Evolutionary conservation across 2,888 invertebrate species (phyloP).

Genomic region (Ophion obscuratus): DNA sequence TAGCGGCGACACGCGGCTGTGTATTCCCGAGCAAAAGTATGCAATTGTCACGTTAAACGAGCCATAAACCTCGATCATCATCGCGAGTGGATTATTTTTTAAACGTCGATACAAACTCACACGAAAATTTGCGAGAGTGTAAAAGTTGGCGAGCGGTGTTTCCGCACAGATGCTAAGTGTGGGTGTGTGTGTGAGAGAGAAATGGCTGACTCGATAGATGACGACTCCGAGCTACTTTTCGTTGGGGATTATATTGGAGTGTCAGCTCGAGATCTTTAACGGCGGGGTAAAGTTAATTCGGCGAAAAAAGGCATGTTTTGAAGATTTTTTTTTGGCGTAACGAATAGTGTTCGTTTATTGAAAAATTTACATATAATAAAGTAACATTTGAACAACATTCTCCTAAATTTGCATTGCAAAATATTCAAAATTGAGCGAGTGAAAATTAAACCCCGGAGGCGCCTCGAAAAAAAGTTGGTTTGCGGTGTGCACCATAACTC

Average conservation of each 20-base stretch:
- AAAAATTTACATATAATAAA: too few relatives aligned
- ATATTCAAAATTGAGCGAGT: too few relatives aligned
- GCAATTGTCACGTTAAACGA: slow-evolving; percentile 68
- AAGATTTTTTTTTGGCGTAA: too few relatives aligned
- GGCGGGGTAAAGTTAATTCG: too few relatives aligned
- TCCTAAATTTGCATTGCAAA: too few relatives aligned
- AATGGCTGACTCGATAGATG: slow-evolving; percentile 27
- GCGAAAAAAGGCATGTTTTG: too few relatives aligned
- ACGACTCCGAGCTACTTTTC: slow-evolving; percentile 48
- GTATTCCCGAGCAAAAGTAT: slow-evolving; percentile 60
- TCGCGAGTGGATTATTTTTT: slow-evolving; percentile 67
- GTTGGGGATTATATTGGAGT: slow-evolving; percentile 65
- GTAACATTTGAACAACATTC: too few relatives aligned
- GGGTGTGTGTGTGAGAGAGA: background rate
- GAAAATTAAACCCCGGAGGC: too few relatives aligned
- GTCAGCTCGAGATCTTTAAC: slow-evolving; percentile 60
- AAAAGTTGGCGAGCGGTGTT: slow-evolving; percentile 20
- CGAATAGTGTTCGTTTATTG: too few relatives aligned
- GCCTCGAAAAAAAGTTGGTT: too few relatives aligned
- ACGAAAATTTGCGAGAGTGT: slow-evolving; percentile 21
- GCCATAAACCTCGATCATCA: slow-evolving; percentile 68
- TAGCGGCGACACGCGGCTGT: slow-evolving; percentile 41
- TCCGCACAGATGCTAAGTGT: background rate
- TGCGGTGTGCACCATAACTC: too few relatives aligned
- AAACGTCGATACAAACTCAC: slow-evolving; percentile 58